Conservation (phyloP, 2,113 vertebrate species). For the Dipodomys stephensi region DNA sequence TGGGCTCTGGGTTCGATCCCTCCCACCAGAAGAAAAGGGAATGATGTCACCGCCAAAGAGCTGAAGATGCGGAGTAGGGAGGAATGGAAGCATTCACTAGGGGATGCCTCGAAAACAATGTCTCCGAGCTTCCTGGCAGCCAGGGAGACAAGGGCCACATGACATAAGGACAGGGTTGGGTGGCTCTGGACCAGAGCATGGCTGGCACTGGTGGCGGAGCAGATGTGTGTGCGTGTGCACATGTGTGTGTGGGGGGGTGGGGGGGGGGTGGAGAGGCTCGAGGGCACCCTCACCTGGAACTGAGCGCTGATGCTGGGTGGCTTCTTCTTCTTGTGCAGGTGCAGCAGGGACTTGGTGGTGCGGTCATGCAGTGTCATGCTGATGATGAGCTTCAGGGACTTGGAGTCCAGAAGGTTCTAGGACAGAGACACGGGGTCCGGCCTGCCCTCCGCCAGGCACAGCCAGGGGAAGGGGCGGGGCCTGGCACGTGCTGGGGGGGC, state of each 20-base stretch:
- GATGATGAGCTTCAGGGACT: conserved; percentile 95
- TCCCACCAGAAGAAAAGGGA: not conserved
- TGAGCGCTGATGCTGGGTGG: conserved; percentile 98
- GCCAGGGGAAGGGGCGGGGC: too few relatives aligned
- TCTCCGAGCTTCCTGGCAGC: conserved; percentile 26
- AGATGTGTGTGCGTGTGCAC: too few relatives aligned
- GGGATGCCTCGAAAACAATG: not conserved
- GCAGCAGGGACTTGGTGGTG: conserved; percentile 96
- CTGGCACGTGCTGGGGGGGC: too few relatives aligned
- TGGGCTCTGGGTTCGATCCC: not conserved
- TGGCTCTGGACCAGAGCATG: too few relatives aligned
- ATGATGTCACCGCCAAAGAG: too few relatives aligned
- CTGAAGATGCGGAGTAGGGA: not conserved
- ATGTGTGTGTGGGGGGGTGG: too few relatives aligned
- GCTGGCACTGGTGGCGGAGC: too few relatives aligned
- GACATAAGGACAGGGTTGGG: not conserved
- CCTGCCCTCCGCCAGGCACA: not conserved
- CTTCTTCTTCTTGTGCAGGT: conserved; percentile 99
- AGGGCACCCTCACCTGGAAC: conserved; percentile 91
- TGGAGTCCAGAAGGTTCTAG: conserved; percentile 96
- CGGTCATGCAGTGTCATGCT: conserved; percentile 96
- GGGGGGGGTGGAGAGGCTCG: too few relatives aligned
- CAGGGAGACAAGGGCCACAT: not conserved
- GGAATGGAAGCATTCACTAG: not conserved
- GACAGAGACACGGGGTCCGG: conserved; percentile 43